Conservation (phyloP, 2,888 invertebrate species). For the Ariolimax columbianus region DNA sequence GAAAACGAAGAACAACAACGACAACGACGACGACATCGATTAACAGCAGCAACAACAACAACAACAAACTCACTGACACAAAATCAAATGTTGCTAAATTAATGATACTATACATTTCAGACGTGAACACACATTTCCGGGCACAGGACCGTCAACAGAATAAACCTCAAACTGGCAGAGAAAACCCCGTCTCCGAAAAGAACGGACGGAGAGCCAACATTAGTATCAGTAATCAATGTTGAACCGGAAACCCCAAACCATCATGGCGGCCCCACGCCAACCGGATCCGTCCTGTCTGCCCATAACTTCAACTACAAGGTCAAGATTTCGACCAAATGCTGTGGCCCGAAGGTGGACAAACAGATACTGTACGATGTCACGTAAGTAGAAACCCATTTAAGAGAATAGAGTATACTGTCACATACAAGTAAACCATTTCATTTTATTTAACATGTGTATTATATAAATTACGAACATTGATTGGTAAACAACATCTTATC, state of each 20-base stretch:
- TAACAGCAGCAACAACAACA: too few relatives aligned
- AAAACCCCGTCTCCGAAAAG: not conserved
- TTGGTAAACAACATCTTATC: too few relatives aligned
- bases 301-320: conserved; percentile 72
- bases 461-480: too few relatives aligned
- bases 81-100: too few relatives aligned
- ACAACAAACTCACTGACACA: too few relatives aligned
- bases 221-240: not conserved
- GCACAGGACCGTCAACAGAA: not conserved
- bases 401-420: too few relatives aligned
- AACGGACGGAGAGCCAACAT: not conserved
- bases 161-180: conserved; percentile 15
- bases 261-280: not conserved
- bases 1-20: too few relatives aligned
- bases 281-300: conserved; percentile 33
- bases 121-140: not conserved
- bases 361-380: conserved; percentile 70
- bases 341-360: conserved; percentile 62
- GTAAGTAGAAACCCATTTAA: conserved; percentile 63
- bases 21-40: too few relatives aligned
- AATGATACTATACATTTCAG: not conserved
- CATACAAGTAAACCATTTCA: too few relatives aligned
- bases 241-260: not conserved
- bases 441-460: too few relatives aligned
- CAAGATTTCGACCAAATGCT: conserved; percentile 63